These are phyloP conservation scores for Achroia grisella DNA, from an alignment of 1,140 invertebrate species.

Conservation along the genomic window DNA sequence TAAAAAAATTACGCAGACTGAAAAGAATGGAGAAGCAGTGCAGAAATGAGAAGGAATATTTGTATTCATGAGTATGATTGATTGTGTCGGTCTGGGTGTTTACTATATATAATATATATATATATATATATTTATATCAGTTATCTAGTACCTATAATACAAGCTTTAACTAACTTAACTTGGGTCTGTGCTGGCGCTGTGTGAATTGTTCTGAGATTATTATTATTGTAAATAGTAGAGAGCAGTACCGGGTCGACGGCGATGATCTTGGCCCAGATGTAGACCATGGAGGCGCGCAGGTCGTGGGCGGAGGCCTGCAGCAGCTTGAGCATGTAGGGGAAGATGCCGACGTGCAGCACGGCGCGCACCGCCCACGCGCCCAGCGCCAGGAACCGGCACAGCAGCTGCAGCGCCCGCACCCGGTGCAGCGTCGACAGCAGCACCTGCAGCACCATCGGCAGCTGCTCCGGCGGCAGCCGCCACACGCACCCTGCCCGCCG, in stretches of 20 bases:
- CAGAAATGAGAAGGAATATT: too few relatives aligned
- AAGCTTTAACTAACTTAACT: too few relatives aligned
- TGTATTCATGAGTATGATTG: too few relatives aligned
- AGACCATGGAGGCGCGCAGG: constrained; percentile 93
- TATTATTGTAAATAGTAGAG: too few relatives aligned
- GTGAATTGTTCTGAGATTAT: too few relatives aligned
- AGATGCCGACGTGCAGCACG: constrained; percentile 97
- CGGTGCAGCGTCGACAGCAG: constrained; percentile 97
- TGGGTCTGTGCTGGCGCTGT: too few relatives aligned
- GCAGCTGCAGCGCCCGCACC: constrained; percentile 92
- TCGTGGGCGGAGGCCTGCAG: constrained; percentile 95
- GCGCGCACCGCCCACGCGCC: constrained; percentile 98
- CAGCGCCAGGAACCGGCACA: constrained; percentile 96
- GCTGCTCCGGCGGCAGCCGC: constrained; percentile 92
- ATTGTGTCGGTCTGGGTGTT: too few relatives aligned
- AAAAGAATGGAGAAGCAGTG: too few relatives aligned
- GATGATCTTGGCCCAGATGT: constrained; percentile 99
- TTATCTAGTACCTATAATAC: too few relatives aligned
- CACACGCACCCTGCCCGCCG: constrained; percentile 75
- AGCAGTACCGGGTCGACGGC: constrained; percentile 93
- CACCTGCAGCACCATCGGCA: constrained; percentile 98
- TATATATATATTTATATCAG: too few relatives aligned
- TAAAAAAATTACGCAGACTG: too few relatives aligned
- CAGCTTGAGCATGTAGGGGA: constrained; percentile 98
- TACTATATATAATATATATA: too few relatives aligned